phyloP scores from a whole-genome alignment of 2,113 vertebrate genomes.

The Gobius niger region DNA sequence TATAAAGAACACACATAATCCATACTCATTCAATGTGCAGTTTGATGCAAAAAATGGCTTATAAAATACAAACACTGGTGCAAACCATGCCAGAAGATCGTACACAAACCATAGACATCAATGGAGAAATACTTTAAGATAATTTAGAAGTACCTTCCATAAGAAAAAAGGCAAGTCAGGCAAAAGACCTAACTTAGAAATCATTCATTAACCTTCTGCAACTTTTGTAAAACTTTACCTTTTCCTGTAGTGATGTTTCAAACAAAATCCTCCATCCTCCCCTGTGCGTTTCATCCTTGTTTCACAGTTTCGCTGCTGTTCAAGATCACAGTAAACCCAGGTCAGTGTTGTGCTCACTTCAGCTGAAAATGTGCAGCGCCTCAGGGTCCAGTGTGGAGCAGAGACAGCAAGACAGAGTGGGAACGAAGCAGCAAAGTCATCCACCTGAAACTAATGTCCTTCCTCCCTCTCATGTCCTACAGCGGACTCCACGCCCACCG shows the following conservation, averaged over 20 bases:
- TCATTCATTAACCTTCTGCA: neutral
- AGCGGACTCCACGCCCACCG: slow-evolving; percentile 20
- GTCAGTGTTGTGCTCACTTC: slow-evolving; percentile 60
- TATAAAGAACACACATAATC: no score
- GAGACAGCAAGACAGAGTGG: slow-evolving; percentile 22
- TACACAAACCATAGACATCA: no score
- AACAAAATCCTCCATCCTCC: neutral
- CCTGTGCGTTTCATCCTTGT: slow-evolving; percentile 15
- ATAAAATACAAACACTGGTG: no score
- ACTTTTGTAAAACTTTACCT: neutral
- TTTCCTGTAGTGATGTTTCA: slow-evolving; percentile 14
- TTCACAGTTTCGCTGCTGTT: slow-evolving; percentile 37
- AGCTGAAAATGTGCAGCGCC: slow-evolving; percentile 56
- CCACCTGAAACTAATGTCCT: slow-evolving; percentile 35
- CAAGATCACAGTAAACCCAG: slow-evolving; percentile 43
- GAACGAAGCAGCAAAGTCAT: slow-evolving; percentile 47
- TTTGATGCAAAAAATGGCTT: no score
- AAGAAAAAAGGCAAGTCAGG: neutral
- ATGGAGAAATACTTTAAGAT: no score
- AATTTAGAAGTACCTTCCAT: neutral
- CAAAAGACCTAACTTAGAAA: neutral
- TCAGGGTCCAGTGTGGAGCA: slow-evolving; percentile 28
- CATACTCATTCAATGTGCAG: no score
- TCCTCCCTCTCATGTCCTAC: slow-evolving; percentile 10
- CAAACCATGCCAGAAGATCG: no score